phyloP scores from a whole-genome alignment of 2,797 vertebrate genomes.

The Sparidentex hasta region DNA sequence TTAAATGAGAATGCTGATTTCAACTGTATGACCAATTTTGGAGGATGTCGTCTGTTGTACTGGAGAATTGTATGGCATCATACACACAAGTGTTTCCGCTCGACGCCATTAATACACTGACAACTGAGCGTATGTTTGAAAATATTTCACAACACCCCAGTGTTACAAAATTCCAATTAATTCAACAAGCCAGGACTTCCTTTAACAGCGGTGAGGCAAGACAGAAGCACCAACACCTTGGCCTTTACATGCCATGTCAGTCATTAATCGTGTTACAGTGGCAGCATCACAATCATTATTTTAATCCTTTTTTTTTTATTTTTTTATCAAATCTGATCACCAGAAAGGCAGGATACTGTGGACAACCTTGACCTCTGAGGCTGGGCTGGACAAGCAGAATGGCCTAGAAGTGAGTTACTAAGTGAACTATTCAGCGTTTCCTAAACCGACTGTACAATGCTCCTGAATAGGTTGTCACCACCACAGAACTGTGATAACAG shows the following conservation, averaged over 20 bases:
- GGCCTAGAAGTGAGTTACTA: slow-evolving; percentile 74
- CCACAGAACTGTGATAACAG: slow-evolving; percentile 50
- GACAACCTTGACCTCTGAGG: slow-evolving; percentile 56
- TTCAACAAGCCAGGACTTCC: background rate
- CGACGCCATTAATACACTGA: background rate
- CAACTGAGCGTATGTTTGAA: background rate
- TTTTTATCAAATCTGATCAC: slow-evolving; percentile 1
- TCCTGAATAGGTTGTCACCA: slow-evolving; percentile 58
- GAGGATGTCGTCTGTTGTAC: background rate
- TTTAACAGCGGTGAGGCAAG: background rate
- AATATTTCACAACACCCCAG: background rate
- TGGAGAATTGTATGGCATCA: background rate
- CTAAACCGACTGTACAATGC: slow-evolving; percentile 53
- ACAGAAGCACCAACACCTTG: background rate
- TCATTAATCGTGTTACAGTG: background rate
- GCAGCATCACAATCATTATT: background rate
- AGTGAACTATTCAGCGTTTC: slow-evolving; percentile 63
- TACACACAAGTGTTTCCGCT: background rate
- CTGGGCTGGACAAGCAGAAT: slow-evolving; percentile 72
- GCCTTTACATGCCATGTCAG: background rate
- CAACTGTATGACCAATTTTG: background rate
- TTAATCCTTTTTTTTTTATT: background rate
- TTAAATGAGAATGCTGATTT: background rate
- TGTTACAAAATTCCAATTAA: background rate
- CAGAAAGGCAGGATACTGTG: slow-evolving; percentile 1